Base-by-base conservation (phyloP, 1,140 invertebrate genomes). In the Drosophila ambigua region DNA sequence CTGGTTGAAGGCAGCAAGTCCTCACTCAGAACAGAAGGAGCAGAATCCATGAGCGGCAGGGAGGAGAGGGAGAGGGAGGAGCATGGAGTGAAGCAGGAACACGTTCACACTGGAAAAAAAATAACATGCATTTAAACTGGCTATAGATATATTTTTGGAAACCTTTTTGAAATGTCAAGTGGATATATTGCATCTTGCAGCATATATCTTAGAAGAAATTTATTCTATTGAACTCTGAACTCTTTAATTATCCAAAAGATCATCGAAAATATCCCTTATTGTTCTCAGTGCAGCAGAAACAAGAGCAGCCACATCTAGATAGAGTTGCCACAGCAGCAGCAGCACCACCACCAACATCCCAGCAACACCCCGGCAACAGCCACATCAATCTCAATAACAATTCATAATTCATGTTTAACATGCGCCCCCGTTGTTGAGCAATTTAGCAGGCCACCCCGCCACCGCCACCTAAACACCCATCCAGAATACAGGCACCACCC, bases 321-420 rank as follows among this genome's bases (percentile, higher is more conserved):
- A 46, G 28, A 55, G 52, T 46, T 39, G 46, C 58, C 53, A 66
- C 52, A 72, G 57, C 55, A 68, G 11, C 49, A 67, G 45, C 50
- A 78, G 28, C 50, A 75, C 48, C 28, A 16, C 16, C 16, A 16
- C 26, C 63, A 67, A 68, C 62, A 43, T 46, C 16, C 43, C 59
- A 68, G 44, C 63, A 64, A 72, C 62, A 35, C 48, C 16, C 49
- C 59, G 68, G 44, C 55, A 72, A 78, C 72, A 81, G 72, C 72
- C 78, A 76, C 82, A 91, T 91, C 90, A 90, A 91, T 91, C 90
- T 91, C 85, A 91, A 91, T 91, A 91, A 91, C 85, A 91, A 90
- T 91, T 91, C 90, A 91, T 91, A 91, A 91, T 91, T 91, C 90
- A 91, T 91, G 90, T 90, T 91, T 88, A 91, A 91, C 89, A 90